Base-by-base conservation (phyloP, 2,888 invertebrate species). In the Drosophila melanocephala region DNA sequence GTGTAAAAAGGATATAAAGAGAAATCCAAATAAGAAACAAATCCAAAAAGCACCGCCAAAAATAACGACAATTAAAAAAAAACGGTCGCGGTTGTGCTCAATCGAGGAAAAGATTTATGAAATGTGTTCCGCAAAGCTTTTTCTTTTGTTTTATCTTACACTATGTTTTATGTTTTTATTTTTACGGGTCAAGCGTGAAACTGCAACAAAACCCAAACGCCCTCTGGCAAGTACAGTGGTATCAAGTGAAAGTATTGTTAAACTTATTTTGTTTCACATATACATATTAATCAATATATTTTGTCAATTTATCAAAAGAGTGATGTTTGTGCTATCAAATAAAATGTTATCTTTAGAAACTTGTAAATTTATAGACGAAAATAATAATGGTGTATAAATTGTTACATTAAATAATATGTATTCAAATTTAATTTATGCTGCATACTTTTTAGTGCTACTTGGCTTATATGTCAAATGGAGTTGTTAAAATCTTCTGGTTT, bases 91-190 rank as follows among this genome's bases (percentile, higher is more conserved):
- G 79, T 72, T 87, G 89, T 80, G 82, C 89, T 80, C 85, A 84
- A 90, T 89, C 80, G 84, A 57, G 70, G 67, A 64, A 69, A 87
- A 90, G 87, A 87, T 87, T 90, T 87, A 87, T 90, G 87, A 84
- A 87, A 82, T 82, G 80, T 90, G 79, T 81, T 77, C 66, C 75
- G 80, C 66, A 65, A 72, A 68, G 68, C 62, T 70, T 75, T 76
- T 55, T 62, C 61, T 71, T 68, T 58, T 51, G 32, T 35, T 28
- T 4, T 56, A 19, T 19, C 33, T 50, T 65, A 26, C 16, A 6
- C 32, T 22, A 16, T 32, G 53, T 39, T 39, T 42, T 16, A 14
- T 28, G 28, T 22, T 22, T n/a, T 16, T 55, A 63, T 75, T 72
- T 44, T 61, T 53, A 62, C 64, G 61, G 61, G 53, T 72, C 68